Evolutionary conservation across 2,888 invertebrate genomes (phyloP), one percentile per base, ranked within the genome.

Genomic region (Agonum fuliginosum): DNA sequence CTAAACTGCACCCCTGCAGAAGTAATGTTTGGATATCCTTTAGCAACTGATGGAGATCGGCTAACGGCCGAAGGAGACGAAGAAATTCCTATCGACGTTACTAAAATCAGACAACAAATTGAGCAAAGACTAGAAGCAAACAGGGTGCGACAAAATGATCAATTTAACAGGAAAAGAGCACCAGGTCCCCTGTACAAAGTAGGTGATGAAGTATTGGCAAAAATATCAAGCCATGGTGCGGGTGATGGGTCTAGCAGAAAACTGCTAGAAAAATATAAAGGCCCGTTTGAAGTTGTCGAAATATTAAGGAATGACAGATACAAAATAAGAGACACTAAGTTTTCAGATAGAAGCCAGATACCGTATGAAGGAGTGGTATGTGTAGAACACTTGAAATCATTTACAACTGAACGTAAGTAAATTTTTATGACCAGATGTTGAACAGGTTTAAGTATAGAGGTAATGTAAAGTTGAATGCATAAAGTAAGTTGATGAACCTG

Each of bases 261-360:
- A 46, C 43, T 80, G 20, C 3, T 80, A 69, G 78, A 78, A 0
- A 79, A 78, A 65, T 81, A 79, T 74, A 78, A 67, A 71, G 79
- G 80, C 14, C 79, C 80, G 37, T 80, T 79, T 58, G 30, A 71
- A 34, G 24, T 81, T 43, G 78, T 67, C n/a, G 78, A 78, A n/a
- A 79, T 80, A 22, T 65, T 80, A 17, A 58, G 77, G 10, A 71
- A 77, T 24, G 80, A 80, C 70, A 37, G 80, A 20, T 81, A 80
- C 51, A 46, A 72, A 19, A 78, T 81, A 43, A 74, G 65, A 14
- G 79, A 81, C 8, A 8, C 8, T n/a, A 8, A 3, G 8, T 30
- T 30, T 30, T 30, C 30, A 5, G 30, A 30, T 30, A 30, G 30
- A 30, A 30, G 30, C 8, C 3, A 30, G 8, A 30, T 30, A 30